phyloP scores from a whole-genome alignment of 1,140 invertebrate genomes.

The Drosophila ambigua region DNA sequence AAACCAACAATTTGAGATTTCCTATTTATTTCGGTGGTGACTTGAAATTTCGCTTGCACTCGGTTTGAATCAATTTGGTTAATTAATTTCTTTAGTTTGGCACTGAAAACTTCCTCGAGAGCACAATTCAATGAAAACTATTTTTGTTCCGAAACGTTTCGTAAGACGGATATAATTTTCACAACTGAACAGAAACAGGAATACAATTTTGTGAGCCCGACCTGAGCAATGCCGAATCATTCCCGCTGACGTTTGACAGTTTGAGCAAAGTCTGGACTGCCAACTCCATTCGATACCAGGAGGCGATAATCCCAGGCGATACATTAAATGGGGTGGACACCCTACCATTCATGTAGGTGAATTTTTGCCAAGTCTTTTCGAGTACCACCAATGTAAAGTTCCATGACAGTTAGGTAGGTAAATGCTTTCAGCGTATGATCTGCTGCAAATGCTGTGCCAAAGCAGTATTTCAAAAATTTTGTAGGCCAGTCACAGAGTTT shows the following conservation, averaged over 20 bases:
- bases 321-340: constrained; percentile 11
- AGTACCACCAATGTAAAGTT: too few species aligned
- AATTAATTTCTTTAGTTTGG: constrained; percentile 9
- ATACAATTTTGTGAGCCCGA: constrained; percentile 20
- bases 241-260: constrained; percentile 37
- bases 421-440: too few species aligned
- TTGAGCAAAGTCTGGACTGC: not conserved
- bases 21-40: constrained; percentile 8
- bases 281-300: constrained; percentile 12
- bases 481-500: too few species aligned
- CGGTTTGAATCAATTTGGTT: constrained; percentile 6
- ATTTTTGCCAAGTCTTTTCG: too few species aligned
- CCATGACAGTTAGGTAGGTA: too few species aligned
- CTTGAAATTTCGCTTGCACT: constrained; percentile 47
- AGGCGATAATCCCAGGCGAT: not conserved
- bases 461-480: too few species aligned
- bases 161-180: constrained; percentile 61
- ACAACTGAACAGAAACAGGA: constrained; percentile 43
- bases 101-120: not conserved
- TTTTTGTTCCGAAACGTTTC: constrained; percentile 56
- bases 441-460: too few species aligned
- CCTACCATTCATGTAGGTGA: too few species aligned
- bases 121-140: constrained; percentile 11
- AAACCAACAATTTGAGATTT: constrained; percentile 32
- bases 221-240: constrained; percentile 17